These are phyloP conservation scores for Zosterops hypoxanthus DNA, from an alignment of 2,113 vertebrate genomes.

Conservation along the genomic window DNA sequence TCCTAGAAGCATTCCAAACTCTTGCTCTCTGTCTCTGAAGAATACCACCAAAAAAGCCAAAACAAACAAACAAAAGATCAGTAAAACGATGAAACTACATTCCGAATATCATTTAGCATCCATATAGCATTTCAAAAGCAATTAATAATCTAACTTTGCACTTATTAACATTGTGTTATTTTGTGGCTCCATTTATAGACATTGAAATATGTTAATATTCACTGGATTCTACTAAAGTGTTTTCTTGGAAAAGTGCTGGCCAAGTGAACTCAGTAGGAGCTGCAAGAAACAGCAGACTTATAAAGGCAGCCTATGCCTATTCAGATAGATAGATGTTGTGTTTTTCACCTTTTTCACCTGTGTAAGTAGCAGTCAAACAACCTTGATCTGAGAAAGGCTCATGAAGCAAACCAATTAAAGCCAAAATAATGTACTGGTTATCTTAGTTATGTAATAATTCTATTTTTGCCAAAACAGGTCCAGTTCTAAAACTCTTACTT, in stretches of 20 bases:
- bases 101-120: not conserved
- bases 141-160: not conserved
- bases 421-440: not conserved
- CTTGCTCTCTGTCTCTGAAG: not conserved
- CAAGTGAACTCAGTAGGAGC: not conserved
- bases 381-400: not conserved
- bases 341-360: not conserved
- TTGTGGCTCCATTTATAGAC: not conserved
- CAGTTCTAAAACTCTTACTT: not conserved
- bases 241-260: not conserved
- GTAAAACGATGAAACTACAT: not conserved
- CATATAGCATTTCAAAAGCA: not conserved
- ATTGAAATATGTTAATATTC: not conserved
- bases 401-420: not conserved
- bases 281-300: not conserved
- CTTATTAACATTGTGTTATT: not conserved
- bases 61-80: not conserved
- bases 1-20: not conserved
- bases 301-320: not conserved
- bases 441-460: not conserved
- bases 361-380: not conserved
- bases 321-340: not conserved
- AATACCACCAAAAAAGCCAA: not conserved
- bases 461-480: not conserved
- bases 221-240: not conserved